phyloP scores from a whole-genome alignment of 92 coral and sea anemone genomes.

The Zoanthus sansibaricus region DNA sequence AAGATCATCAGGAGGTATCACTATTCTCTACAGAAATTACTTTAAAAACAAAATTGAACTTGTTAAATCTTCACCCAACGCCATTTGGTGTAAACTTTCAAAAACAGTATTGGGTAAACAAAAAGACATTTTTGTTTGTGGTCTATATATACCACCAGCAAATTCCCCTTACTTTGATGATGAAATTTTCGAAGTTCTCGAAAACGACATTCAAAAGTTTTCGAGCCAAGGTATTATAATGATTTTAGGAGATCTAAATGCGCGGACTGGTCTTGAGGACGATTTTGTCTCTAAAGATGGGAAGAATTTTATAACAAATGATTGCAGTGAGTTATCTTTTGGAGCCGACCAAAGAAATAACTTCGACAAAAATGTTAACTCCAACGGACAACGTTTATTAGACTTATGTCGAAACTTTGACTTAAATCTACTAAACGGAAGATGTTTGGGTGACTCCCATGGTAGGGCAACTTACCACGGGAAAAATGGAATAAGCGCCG shows the following conservation, averaged over 20 bases:
- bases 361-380: constrained; percentile 51
- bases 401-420: constrained; percentile 60
- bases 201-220: constrained; percentile 36
- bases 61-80: constrained; percentile 28
- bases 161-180: constrained; percentile 35
- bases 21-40: constrained; percentile 4
- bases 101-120: constrained; percentile 24
- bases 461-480: constrained; percentile 58
- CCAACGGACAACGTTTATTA: constrained; percentile 59
- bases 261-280: constrained; percentile 35
- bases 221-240: constrained; percentile 22
- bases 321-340: constrained; percentile 24
- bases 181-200: constrained; percentile 30
- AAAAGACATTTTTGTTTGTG: constrained; percentile 23
- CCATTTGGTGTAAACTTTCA: constrained; percentile 31
- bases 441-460: constrained; percentile 62
- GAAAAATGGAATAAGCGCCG: constrained; percentile 49
- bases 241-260: constrained; percentile 34
- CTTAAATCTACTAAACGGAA: constrained; percentile 64
- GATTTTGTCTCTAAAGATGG: constrained; percentile 55
- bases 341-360: constrained; percentile 38
- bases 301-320: constrained; percentile 38
- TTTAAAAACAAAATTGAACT: constrained; percentile 13
- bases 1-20: constrained; percentile 19
- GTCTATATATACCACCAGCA: constrained; percentile 27